Conservation (phyloP, 2,113 vertebrate species). For the Odontophorus gujanensis region DNA sequence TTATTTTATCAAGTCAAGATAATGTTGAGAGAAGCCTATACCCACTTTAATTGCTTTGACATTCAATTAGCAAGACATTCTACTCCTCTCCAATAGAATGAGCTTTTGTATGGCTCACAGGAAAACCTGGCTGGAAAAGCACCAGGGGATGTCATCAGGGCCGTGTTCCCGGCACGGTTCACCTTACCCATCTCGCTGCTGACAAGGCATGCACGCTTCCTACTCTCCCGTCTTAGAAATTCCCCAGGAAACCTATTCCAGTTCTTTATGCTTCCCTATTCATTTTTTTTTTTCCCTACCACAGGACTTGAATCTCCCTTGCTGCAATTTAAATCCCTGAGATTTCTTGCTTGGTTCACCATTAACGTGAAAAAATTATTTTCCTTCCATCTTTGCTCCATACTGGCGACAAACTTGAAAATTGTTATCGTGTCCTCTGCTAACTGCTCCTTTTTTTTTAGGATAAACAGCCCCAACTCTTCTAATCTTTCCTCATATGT, state of each 20-base stretch:
- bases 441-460: conserved; percentile 23
- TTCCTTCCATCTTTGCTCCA: not conserved
- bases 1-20: conserved; percentile 71
- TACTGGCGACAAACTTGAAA: not conserved
- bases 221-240: not conserved
- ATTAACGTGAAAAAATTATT: not conserved
- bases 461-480: conserved; percentile 59
- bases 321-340: not conserved
- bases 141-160: not conserved
- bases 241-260: not conserved
- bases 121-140: conserved; percentile 34
- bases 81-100: conserved; percentile 46
- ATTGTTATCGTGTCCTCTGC: not conserved
- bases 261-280: not conserved
- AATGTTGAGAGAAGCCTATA: conserved; percentile 62
- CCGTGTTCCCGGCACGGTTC: not conserved
- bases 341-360: not conserved
- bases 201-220: not conserved
- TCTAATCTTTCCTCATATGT: conserved; percentile 66
- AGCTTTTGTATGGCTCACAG: conserved; percentile 48
- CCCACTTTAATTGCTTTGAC: conserved; percentile 71
- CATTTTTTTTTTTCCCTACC: not conserved
- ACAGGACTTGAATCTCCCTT: not conserved
- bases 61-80: conserved; percentile 73
- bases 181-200: not conserved